A percentile compares a stretch with the other conserved stretches of the same genome.
Evolutionary conservation across 2,888 invertebrate species (phyloP).

Genomic region (Sicus ferrugineus): DNA sequence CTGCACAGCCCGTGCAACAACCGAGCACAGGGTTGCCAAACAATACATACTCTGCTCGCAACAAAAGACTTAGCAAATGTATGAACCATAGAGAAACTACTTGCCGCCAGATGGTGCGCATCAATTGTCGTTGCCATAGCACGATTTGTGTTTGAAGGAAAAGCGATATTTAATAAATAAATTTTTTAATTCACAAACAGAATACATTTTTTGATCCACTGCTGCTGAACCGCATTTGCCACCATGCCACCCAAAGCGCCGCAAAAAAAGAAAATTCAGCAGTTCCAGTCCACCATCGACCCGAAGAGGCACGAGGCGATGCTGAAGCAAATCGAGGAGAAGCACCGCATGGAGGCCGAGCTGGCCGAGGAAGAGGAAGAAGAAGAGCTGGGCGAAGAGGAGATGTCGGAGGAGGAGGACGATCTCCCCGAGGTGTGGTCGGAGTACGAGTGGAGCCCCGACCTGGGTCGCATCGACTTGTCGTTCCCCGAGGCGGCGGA

Average conservation of each 20-base stretch:
- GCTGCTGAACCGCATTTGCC: not conserved
- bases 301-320: conserved; percentile 43
- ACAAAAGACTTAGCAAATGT: too few species aligned
- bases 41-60: too few species aligned
- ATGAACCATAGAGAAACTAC: too few species aligned
- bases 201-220: too few species aligned
- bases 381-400: conserved; percentile 35
- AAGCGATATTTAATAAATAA: conserved; percentile 13
- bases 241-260: conserved; percentile 17
- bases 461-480: conserved; percentile 57
- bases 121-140: not conserved
- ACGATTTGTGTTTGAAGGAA: not conserved
- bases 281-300: conserved; percentile 39
- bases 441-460: conserved; percentile 47
- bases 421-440: conserved; percentile 44
- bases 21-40: too few species aligned
- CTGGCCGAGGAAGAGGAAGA: conserved; percentile 31
- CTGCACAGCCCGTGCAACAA: too few species aligned
- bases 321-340: conserved; percentile 48
- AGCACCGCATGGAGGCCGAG: not conserved
- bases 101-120: not conserved
- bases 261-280: not conserved
- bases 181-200: not conserved
- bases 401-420: conserved; percentile 40
- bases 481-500: conserved; percentile 57